A percentile compares a stretch with the other conserved stretches of the same genome.
Conservation (phyloP, 2,113 vertebrate genomes). For the Donacobius atricapilla region DNA sequence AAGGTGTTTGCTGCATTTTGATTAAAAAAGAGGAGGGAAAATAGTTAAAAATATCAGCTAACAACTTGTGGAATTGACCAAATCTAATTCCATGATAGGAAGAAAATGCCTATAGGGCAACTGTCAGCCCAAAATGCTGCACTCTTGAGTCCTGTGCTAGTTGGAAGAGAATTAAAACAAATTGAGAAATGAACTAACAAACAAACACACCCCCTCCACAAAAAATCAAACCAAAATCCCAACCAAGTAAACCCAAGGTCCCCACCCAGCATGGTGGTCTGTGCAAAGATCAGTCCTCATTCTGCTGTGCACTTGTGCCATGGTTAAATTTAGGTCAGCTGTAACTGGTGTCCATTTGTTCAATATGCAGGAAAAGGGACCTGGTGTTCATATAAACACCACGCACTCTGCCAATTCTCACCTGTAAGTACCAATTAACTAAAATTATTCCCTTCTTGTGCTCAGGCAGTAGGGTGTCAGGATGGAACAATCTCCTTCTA, state of each 20-base stretch:
- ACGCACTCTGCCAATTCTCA: not conserved
- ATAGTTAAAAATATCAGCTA: not conserved
- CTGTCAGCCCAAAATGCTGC: not conserved
- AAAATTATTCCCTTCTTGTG: not conserved
- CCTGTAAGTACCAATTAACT: not conserved
- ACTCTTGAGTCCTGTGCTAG: not conserved
- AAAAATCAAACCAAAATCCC: not conserved
- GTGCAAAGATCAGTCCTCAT: not conserved
- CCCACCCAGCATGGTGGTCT: not conserved
- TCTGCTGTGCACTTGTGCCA: not conserved
- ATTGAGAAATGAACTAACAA: not conserved
- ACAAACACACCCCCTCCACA: not conserved
- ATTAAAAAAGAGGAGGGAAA: not conserved
- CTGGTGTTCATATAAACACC: not conserved
- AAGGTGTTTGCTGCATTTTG: not conserved
- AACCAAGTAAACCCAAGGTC: not conserved
- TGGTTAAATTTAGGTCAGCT: not conserved
- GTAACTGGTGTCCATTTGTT: not conserved
- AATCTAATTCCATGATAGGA: not conserved
- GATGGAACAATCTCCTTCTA: slow-evolving; percentile 95
- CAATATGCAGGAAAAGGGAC: not conserved
- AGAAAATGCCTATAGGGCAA: not conserved
- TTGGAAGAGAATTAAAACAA: not conserved
- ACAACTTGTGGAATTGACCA: not conserved
- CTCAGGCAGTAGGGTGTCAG: slow-evolving; percentile 92